A percentile compares a stretch with the other conserved stretches of the same genome.
These are phyloP conservation scores for Petrolisthes cinctipes DNA, from an alignment of 2,888 invertebrate species.

Conservation along the genomic window DNA sequence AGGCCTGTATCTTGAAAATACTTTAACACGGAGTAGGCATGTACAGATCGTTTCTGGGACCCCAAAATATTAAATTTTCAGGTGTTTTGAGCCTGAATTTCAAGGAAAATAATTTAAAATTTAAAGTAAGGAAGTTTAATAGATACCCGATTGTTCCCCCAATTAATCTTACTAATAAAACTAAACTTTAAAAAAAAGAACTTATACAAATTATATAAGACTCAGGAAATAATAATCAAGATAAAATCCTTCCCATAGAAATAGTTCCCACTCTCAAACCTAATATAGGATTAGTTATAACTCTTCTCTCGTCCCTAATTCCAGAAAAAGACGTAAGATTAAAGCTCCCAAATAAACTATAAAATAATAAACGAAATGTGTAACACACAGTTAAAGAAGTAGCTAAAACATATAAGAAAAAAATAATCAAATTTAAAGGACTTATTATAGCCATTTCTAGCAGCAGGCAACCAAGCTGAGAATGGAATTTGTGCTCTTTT, in stretches of 20 bases:
- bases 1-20: too few species aligned
- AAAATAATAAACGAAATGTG: slow-evolving; percentile 12
- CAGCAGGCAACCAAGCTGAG: slow-evolving; percentile 81
- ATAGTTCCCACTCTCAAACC: not conserved
- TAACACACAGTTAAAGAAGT: slow-evolving; percentile 14
- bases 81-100: too few species aligned
- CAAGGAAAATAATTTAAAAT: not conserved
- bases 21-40: too few species aligned
- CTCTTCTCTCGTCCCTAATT: not conserved
- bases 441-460: too few species aligned
- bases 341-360: not conserved
- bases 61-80: too few species aligned
- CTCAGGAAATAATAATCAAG: slow-evolving; percentile 21
- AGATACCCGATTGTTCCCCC: slow-evolving; percentile 14
- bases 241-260: too few species aligned
- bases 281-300: slow-evolving; percentile 20
- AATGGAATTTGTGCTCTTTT: slow-evolving; percentile 86
- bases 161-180: slow-evolving; percentile 1
- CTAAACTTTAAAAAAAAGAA: not conserved
- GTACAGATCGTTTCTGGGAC: too few species aligned
- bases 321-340: too few species aligned
- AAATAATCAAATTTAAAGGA: slow-evolving; percentile 72
- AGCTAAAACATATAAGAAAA: not conserved
- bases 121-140: not conserved
- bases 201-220: slow-evolving; percentile 19